Conservation (phyloP, 2,113 vertebrate species). For the Bagarius yarrelli region DNA sequence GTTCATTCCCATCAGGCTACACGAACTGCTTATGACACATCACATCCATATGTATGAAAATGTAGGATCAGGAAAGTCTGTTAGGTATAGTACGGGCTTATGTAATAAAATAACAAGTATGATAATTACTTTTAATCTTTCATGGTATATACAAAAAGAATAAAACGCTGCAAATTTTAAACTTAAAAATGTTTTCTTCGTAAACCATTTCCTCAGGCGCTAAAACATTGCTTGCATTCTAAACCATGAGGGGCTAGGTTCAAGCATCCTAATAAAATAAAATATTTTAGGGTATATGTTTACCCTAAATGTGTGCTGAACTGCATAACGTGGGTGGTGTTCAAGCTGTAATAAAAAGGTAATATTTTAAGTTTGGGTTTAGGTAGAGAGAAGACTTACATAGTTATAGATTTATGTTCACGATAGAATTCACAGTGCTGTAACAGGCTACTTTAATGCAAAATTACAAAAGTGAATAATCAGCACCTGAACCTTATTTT, state of each 20-base stretch:
- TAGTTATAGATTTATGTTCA: neutral
- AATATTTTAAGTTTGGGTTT: neutral
- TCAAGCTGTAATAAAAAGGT: slow-evolving; percentile 2
- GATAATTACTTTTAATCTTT: slow-evolving; percentile 52
- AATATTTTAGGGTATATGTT: neutral
- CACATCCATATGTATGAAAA: slow-evolving; percentile 58
- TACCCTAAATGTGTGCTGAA: neutral
- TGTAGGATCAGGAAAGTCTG: slow-evolving; percentile 51
- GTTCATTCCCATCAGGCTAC: slow-evolving; percentile 64
- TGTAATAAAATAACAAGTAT: slow-evolving; percentile 53
- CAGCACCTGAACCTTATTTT: neutral
- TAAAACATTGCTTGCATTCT: neutral
- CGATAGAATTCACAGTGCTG: too few species aligned
- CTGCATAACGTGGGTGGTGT: neutral
- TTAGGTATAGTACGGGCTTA: slow-evolving; percentile 43
- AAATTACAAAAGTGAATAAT: neutral
- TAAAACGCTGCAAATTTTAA: slow-evolving; percentile 8
- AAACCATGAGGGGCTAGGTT: neutral
- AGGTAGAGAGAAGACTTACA: neutral
- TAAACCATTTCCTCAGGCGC: neutral
- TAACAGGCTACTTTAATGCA: neutral
- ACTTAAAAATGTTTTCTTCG: neutral
- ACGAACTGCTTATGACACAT: slow-evolving; percentile 50
- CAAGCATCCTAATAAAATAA: neutral
- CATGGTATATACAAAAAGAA: neutral